Conservation (phyloP, 2,888 invertebrate genomes). For the Blastobasis adustella region DNA sequence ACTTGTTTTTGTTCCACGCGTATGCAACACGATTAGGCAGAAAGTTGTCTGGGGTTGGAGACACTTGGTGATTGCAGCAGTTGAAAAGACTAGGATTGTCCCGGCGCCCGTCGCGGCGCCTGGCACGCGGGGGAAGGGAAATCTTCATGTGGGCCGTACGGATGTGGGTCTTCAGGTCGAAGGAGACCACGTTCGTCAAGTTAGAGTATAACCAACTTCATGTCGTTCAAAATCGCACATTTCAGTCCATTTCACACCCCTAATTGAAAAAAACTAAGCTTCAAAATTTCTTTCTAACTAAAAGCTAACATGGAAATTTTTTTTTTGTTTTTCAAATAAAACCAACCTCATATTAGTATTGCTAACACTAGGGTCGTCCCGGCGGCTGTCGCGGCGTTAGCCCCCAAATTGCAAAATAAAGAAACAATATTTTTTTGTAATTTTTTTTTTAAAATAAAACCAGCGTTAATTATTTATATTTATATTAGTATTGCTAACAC, state of each 20-base stretch:
- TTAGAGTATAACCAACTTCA: background rate
- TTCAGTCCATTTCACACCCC: too few relatives aligned
- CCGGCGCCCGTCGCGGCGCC: too few relatives aligned
- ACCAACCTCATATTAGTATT: too few relatives aligned
- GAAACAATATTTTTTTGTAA: background rate
- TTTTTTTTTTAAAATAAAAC: background rate
- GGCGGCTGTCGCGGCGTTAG: too few relatives aligned
- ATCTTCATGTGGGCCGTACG: background rate
- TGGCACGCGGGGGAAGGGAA: background rate
- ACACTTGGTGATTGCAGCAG: too few relatives aligned
- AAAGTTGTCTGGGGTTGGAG: too few relatives aligned
- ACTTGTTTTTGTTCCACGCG: too few relatives aligned
- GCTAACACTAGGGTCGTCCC: too few relatives aligned
- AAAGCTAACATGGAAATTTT: background rate
- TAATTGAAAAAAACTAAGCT: background rate
- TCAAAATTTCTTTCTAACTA: background rate
- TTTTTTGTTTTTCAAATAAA: background rate
- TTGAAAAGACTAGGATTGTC: too few relatives aligned
- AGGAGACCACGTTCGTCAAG: background rate
- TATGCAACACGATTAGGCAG: too few relatives aligned
- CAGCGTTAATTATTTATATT: background rate
- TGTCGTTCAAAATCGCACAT: background rate
- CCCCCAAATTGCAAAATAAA: too few relatives aligned
- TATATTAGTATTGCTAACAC: background rate
- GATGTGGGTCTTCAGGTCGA: background rate